Percentiles rank a stretch among this genome's conserved stretches.
Evolutionary conservation across 2,888 invertebrate genomes (phyloP).

Genomic region (Mythimna pallens): DNA sequence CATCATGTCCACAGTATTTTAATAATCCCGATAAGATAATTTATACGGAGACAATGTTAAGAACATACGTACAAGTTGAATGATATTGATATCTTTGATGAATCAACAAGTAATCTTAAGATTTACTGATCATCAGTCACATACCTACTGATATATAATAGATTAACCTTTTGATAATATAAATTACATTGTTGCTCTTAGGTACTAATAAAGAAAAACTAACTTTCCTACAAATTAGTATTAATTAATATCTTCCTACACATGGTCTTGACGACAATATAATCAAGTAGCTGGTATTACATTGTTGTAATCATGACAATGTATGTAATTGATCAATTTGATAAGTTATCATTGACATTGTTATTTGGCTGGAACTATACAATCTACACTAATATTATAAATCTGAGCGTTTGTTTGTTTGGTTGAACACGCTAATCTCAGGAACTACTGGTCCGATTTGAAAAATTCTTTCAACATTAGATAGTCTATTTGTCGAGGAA

Average conservation of each 20-base stretch:
- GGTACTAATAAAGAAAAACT: not conserved
- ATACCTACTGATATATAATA: not conserved
- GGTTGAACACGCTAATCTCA: too few species aligned
- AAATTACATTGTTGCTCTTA: not conserved
- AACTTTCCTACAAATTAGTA: not conserved
- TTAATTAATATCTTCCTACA: constrained; percentile 14
- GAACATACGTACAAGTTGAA: not conserved
- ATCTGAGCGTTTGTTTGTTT: too few species aligned
- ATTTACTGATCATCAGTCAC: not conserved
- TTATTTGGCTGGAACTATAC: constrained; percentile 10
- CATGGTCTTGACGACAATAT: constrained; percentile 37
- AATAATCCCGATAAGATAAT: constrained; percentile 23
- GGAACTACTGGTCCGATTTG: too few species aligned
- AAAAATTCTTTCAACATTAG: too few species aligned
- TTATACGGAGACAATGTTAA: constrained; percentile 7
- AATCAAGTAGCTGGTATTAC: constrained; percentile 33
- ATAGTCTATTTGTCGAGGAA: too few species aligned
- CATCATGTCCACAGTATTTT: constrained; percentile 18
- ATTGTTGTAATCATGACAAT: constrained; percentile 40
- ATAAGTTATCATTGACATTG: constrained; percentile 50
- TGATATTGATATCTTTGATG: constrained; percentile 22
- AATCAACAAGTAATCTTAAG: constrained; percentile 21
- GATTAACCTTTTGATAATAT: not conserved
- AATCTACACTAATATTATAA: not conserved
- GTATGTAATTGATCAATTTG: constrained; percentile 43